Evolutionary conservation across 2,113 vertebrate species (phyloP).

Genomic region (Peromyscus leucopus): DNA sequence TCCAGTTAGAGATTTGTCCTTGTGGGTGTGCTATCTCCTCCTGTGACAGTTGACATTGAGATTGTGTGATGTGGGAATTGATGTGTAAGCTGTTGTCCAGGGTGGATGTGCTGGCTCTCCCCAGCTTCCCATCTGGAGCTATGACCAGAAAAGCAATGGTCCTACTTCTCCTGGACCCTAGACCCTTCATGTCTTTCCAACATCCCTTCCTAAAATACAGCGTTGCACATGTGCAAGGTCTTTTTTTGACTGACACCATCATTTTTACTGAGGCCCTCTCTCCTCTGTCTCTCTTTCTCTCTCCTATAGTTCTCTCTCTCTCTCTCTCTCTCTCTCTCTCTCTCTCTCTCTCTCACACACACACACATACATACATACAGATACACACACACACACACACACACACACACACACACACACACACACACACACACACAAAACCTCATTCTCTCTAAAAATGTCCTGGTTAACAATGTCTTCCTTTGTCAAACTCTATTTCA

Average conservation of each 20-base stretch:
- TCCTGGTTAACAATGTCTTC: background rate
- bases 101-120: background rate
- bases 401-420: background rate
- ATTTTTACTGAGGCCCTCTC: background rate
- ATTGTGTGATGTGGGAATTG: accelerated
- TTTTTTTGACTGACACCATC: background rate
- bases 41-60: background rate
- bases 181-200: background rate
- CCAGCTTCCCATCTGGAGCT: background rate
- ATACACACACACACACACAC: background rate
- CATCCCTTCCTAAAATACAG: background rate
- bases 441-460: background rate
- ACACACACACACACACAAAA: background rate
- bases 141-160: background rate
- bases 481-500: background rate
- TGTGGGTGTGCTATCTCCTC: background rate
- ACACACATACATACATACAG: background rate
- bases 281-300: background rate
- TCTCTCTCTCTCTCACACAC: background rate
- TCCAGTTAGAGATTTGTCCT: background rate
- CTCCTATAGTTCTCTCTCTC: too few relatives aligned
- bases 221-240: background rate
- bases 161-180: background rate
- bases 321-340: background rate
- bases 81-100: background rate